Percentiles rank a stretch among this genome's conserved stretches.
Evolutionary conservation across 2,888 invertebrate species (phyloP).

Genomic region (Bursaphelenchus okinawaensis): DNA sequence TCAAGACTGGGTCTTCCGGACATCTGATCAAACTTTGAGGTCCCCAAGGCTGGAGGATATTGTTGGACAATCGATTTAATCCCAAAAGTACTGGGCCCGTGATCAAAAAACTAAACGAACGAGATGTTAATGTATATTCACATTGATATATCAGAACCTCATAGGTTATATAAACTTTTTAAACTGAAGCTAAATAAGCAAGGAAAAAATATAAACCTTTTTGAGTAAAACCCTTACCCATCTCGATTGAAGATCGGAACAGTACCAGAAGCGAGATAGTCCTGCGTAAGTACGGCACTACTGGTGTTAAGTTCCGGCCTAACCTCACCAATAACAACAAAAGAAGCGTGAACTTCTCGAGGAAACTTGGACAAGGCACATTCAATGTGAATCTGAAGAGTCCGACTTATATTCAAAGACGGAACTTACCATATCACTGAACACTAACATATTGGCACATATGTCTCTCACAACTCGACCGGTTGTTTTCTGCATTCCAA

Average conservation of each 20-base stretch:
- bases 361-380: background rate
- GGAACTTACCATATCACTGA: slow-evolving; percentile 15
- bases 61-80: slow-evolving; percentile 21
- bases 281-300: background rate
- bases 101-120: slow-evolving; percentile 21
- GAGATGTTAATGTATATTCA: slow-evolving; percentile 10
- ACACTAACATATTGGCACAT: slow-evolving; percentile 10
- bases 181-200: too few species aligned
- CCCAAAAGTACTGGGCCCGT: slow-evolving; percentile 35
- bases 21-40: slow-evolving; percentile 41
- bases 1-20: slow-evolving; percentile 39
- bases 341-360: background rate
- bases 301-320: background rate
- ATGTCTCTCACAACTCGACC: slow-evolving; percentile 7
- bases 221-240: too few species aligned
- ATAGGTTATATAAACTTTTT: too few species aligned
- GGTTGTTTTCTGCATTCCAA: slow-evolving; percentile 2
- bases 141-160: too few species aligned
- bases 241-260: slow-evolving; percentile 48
- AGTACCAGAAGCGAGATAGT: slow-evolving; percentile 36
- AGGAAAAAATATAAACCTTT: too few species aligned
- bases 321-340: slow-evolving; percentile 13
- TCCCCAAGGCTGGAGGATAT: slow-evolving; percentile 47
- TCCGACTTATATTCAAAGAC: too few species aligned
- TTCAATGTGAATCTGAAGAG: background rate